Evolutionary conservation across 2,797 vertebrate genomes (phyloP).

Genomic region (Pseudotriccus pelzelni): DNA sequence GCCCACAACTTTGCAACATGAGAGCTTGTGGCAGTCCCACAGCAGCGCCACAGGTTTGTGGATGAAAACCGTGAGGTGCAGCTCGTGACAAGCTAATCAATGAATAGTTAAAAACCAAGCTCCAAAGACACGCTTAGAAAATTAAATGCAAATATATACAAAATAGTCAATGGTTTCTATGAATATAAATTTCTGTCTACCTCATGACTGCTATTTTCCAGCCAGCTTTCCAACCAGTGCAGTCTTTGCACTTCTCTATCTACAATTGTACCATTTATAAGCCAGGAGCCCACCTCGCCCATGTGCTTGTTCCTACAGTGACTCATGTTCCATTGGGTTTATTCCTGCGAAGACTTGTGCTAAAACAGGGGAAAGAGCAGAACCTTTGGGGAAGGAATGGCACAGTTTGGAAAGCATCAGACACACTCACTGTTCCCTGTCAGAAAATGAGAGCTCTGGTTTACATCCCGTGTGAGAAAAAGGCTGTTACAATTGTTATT

Average conservation of each 20-base stretch:
- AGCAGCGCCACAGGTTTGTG: rapidly evolving
- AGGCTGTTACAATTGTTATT: neutral
- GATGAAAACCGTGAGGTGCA: rapidly evolving
- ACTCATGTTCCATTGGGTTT: constrained; percentile 23
- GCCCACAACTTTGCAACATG: rapidly evolving
- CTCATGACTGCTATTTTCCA: constrained; percentile 40
- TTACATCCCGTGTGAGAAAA: neutral
- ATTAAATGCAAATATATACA: constrained; percentile 45
- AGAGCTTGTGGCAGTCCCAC: neutral
- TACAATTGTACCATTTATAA: constrained; percentile 63
- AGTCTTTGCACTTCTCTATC: neutral
- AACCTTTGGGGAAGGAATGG: neutral
- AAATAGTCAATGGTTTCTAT: neutral
- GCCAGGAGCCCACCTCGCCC: constrained; percentile 40
- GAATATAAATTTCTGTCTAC: neutral
- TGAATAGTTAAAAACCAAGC: neutral
- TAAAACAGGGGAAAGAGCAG: neutral
- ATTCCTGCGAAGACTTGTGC: neutral
- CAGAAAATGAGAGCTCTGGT: neutral
- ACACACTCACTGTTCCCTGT: neutral
- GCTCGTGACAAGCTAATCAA: neutral
- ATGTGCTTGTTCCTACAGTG: neutral
- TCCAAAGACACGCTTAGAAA: neutral
- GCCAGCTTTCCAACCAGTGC: constrained; percentile 30
- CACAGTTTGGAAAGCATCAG: neutral